phyloP scores from a whole-genome alignment of 1,140 invertebrate species.

The Caenorhabditis latens region DNA sequence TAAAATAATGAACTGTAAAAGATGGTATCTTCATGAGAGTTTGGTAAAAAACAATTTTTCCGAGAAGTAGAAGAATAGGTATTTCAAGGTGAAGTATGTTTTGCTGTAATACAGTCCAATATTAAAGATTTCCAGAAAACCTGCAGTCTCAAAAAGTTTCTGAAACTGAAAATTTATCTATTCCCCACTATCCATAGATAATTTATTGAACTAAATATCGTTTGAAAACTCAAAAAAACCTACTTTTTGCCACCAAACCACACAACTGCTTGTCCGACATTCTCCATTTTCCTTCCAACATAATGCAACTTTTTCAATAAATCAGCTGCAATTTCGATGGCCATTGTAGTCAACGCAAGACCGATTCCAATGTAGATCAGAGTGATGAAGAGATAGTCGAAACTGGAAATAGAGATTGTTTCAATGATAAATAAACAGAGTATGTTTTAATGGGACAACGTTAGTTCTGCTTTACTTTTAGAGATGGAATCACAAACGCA shows the following conservation, averaged over 20 bases:
- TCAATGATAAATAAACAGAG: not conserved
- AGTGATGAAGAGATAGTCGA: conserved; percentile 71
- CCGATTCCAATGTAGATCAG: conserved; percentile 73
- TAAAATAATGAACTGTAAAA: too few relatives aligned
- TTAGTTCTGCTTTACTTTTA: too few relatives aligned
- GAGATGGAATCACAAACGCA: too few relatives aligned
- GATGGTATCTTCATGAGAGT: too few relatives aligned
- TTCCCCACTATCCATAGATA: not conserved
- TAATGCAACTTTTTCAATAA: conserved; percentile 73
- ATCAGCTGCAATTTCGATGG: conserved; percentile 74
- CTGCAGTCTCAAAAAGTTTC: too few relatives aligned
- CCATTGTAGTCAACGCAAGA: conserved; percentile 73
- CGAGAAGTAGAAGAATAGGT: too few relatives aligned
- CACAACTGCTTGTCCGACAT: conserved; percentile 70
- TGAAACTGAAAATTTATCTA: not conserved
- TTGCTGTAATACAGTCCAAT: too few relatives aligned
- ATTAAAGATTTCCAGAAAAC: too few relatives aligned
- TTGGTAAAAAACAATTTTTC: too few relatives aligned
- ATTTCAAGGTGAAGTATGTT: too few relatives aligned
- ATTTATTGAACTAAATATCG: too few relatives aligned
- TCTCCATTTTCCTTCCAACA: conserved; percentile 72
- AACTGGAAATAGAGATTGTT: conserved; percentile 56
- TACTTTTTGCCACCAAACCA: conserved; percentile 75
- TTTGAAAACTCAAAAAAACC: not conserved
- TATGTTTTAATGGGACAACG: not conserved